Conservation (phyloP, 2,888 invertebrate genomes). For the Volucella zonaria region DNA sequence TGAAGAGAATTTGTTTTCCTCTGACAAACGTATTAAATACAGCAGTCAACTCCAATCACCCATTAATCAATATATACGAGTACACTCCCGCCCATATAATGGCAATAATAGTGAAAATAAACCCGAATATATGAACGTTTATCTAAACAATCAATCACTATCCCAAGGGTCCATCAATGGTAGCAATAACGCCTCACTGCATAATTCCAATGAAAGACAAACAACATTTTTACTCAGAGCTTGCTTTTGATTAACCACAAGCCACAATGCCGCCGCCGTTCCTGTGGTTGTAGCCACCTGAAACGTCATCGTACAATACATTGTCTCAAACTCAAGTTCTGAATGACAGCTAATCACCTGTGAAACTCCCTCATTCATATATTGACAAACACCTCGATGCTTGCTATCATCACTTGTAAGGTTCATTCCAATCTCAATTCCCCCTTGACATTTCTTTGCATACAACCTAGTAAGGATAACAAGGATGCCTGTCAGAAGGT, state of each 20-base stretch:
- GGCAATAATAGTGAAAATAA: constrained; percentile 23
- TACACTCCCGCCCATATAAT: background rate
- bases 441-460: constrained; percentile 15
- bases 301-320: constrained; percentile 34
- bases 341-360: constrained; percentile 59
- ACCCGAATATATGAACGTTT: background rate
- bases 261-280: background rate
- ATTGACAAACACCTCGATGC: constrained; percentile 61
- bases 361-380: constrained; percentile 43
- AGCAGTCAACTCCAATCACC: too few relatives aligned
- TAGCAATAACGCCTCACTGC: background rate
- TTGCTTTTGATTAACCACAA: background rate
- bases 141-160: constrained; percentile 47
- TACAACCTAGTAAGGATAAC: constrained; percentile 8
- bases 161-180: constrained; percentile 1
- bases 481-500: background rate
- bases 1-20: too few relatives aligned
- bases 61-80: too few relatives aligned
- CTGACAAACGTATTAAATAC: too few relatives aligned
- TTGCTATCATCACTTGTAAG: constrained; percentile 55
- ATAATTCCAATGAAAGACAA: constrained; percentile 32
- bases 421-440: constrained; percentile 56
- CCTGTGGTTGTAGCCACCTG: too few relatives aligned
- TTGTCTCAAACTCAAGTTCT: constrained; percentile 29
- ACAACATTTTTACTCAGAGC: constrained; percentile 22